Evolutionary conservation across 2,888 invertebrate species (phyloP), one percentile per base, ranked within the genome.

Genomic region (Nomada ferruginata): DNA sequence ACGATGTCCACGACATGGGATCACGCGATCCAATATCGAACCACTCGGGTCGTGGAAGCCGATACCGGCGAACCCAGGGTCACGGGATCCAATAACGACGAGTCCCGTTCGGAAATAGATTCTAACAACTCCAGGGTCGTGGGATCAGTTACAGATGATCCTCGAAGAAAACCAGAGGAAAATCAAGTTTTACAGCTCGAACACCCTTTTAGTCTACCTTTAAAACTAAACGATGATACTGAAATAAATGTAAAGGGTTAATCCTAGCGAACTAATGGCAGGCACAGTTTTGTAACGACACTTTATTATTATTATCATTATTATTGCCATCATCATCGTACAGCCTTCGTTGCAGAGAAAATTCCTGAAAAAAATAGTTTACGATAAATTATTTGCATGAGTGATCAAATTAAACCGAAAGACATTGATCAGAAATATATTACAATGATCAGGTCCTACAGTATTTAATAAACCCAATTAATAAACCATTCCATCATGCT

Each of bases 11-110:
- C n/a, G 78, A 52, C 66, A 66, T 50, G 65, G 29, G 79, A 71
- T 80, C 79, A 77, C 42, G 55, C 15, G 77, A 77, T 77, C 72
- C 77, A 72, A 77, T 80, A 80, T 77, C 79, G 66, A 52, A 44
- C 42, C 29, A 57, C 66, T 68, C 60, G 79, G 65, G 55, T 72
- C 66, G 44, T 23, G 29, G 44, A 63, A 77, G 44, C 66, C 71
- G 77, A 77, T 76, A 79, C 71, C 66, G 50, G 20, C 20, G 76
- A 70, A 70, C 76, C 23, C 55, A 71, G 65, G 66, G 77, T 80
- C 79, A 80, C 2, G 55, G 42, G 79, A 77, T 80, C 63, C 71
- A 77, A 80, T 77, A 72, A 63, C 71, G 50, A 69, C 71, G 50
- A 63, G 23, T 63, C 59, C 52, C 71, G 71, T 57, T 71, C 55